phyloP scores from a whole-genome alignment of 2,888 invertebrate genomes.

The Pterobdella sp. region DNA sequence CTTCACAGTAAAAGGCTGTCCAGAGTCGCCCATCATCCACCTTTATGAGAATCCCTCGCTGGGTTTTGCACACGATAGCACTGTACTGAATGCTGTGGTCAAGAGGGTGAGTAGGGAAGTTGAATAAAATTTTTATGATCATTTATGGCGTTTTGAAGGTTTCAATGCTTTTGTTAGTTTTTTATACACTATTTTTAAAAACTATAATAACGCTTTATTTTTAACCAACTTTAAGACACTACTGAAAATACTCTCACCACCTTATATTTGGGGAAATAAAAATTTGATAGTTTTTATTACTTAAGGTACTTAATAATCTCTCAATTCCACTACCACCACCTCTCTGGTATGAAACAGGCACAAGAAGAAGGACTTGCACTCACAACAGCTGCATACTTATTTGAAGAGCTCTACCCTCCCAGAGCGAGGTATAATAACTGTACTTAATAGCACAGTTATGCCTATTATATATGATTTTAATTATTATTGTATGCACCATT shows the following conservation, averaged over 20 bases:
- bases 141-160: too few relatives aligned
- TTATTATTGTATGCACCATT: neutral
- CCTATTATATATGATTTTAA: neutral
- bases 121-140: too few relatives aligned
- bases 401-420: conserved; percentile 61
- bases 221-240: too few relatives aligned
- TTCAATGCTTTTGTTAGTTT: too few relatives aligned
- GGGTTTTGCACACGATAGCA: conserved; percentile 2
- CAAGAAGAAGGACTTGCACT: conserved; percentile 64
- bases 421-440: conserved; percentile 55
- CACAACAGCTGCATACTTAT: conserved; percentile 64
- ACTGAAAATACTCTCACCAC: too few relatives aligned
- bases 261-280: too few relatives aligned
- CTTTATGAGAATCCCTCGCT: conserved; percentile 4
- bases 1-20: conserved; percentile 13
- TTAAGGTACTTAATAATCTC: too few relatives aligned
- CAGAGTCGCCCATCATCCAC: conserved; percentile 21
- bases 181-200: too few relatives aligned
- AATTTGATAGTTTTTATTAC: too few relatives aligned
- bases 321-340: too few relatives aligned
- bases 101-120: conserved; percentile 14
- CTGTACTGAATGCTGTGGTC: conserved; percentile 10
- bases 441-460: neutral
- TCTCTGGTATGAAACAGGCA: conserved; percentile 54
- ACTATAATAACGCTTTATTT: too few relatives aligned